phyloP scores from a whole-genome alignment of 92 coral and sea anemone species.

The Actinernus sp. region DNA sequence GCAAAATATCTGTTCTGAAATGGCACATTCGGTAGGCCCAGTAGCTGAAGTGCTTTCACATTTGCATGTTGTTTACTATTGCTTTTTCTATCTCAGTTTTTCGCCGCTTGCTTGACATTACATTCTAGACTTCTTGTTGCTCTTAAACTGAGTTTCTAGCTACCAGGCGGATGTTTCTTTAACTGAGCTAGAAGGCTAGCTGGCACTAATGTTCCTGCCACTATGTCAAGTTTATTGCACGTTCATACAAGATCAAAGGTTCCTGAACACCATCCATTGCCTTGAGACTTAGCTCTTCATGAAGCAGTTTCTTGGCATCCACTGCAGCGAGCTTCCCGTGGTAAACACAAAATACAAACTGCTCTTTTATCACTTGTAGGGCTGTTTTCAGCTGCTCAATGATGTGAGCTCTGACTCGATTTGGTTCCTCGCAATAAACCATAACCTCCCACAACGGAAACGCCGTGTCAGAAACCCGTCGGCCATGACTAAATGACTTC shows the following conservation, averaged over 20 bases:
- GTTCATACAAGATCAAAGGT: slow-evolving; percentile 2
- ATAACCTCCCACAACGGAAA: slow-evolving; percentile 4
- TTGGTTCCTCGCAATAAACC: slow-evolving; percentile 8
- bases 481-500: slow-evolving; percentile 37
- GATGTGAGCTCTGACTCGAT: slow-evolving; percentile 13
- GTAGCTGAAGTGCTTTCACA: too few species aligned
- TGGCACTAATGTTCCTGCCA: too few species aligned
- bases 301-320: slow-evolving; percentile 10
- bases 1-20: too few species aligned
- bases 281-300: slow-evolving; percentile 18
- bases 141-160: too few species aligned
- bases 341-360: slow-evolving; percentile 1
- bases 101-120: too few species aligned
- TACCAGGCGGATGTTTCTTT: too few species aligned
- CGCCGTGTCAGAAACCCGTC: background rate
- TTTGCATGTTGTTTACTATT: too few species aligned
- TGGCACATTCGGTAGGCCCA: too few species aligned
- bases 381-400: slow-evolving; percentile 23
- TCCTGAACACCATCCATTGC: background rate
- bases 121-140: too few species aligned
- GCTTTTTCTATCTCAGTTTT: too few species aligned
- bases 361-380: slow-evolving; percentile 1
- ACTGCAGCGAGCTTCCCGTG: background rate
- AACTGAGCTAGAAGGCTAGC: too few species aligned
- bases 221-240: background rate